Conservation (phyloP, 92 coral and sea anemone species). For the Bergia sp. region DNA sequence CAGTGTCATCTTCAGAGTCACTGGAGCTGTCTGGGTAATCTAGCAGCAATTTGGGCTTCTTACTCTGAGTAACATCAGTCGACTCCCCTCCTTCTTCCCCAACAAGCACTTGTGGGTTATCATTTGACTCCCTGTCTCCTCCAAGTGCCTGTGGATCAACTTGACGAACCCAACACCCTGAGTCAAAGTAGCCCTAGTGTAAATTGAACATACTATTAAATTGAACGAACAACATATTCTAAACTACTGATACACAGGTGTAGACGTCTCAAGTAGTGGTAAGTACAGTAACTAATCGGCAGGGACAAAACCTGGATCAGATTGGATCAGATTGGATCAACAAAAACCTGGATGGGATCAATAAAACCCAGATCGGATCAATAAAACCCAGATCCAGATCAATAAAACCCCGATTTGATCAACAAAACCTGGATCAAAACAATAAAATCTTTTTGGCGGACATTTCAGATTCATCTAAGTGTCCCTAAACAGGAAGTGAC, state of each 20-base stretch:
- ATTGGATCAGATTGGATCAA: too few species aligned
- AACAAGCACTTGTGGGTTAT: constrained; percentile 29
- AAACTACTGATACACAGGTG: neutral
- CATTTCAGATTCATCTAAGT: too few species aligned
- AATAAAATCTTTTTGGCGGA: too few species aligned
- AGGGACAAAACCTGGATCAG: too few species aligned
- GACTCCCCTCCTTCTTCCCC: constrained; percentile 1
- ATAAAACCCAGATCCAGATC: too few species aligned
- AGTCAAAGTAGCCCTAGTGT: constrained; percentile 81
- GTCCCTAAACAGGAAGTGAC: too few species aligned
- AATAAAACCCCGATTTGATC: too few species aligned
- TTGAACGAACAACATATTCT: neutral
- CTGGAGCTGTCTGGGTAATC: constrained; percentile 82
- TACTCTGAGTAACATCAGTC: constrained; percentile 10
- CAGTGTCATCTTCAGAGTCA: constrained; percentile 75
- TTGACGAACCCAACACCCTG: constrained; percentile 97
- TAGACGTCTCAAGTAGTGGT: too few species aligned
- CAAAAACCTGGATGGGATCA: too few species aligned
- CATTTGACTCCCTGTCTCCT: neutral
- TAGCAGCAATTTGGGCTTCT: constrained; percentile 42
- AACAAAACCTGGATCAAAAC: too few species aligned
- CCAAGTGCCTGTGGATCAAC: constrained; percentile 45
- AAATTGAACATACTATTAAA: neutral
- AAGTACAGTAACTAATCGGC: too few species aligned
- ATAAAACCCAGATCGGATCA: too few species aligned